Evolutionary conservation across 1,140 invertebrate genomes (phyloP).

Genomic region (Drosophila pallidifrons): DNA sequence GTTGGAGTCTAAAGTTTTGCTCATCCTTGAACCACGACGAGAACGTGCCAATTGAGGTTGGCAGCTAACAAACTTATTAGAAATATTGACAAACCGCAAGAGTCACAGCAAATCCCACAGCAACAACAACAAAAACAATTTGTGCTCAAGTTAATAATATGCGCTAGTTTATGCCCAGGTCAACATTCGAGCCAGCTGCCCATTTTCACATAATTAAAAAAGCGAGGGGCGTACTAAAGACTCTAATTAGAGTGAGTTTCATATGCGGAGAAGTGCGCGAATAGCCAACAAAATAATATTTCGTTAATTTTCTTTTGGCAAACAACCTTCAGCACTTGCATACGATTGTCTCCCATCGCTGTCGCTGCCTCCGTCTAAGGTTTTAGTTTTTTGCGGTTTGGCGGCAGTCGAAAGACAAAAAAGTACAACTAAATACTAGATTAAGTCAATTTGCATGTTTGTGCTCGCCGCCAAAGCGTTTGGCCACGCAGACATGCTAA

Average conservation of each 20-base stretch:
- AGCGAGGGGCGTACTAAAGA: constrained; percentile 67
- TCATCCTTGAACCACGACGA: constrained; percentile 68
- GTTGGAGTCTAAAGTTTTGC: constrained; percentile 38
- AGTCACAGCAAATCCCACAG: constrained; percentile 29
- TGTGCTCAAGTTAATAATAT: constrained; percentile 53
- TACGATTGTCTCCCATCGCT: constrained; percentile 62
- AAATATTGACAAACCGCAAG: constrained; percentile 71
- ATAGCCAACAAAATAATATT: constrained; percentile 40
- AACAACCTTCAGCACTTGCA: constrained; percentile 66
- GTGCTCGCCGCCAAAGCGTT: constrained; percentile 60
- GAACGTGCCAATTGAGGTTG: constrained; percentile 80
- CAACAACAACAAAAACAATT: constrained; percentile 47
- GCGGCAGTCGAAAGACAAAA: constrained; percentile 32
- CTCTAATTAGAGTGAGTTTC: constrained; percentile 62
- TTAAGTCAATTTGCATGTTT: constrained; percentile 79
- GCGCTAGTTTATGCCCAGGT: constrained; percentile 64
- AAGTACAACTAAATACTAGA: constrained; percentile 74
- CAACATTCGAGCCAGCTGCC: constrained; percentile 37
- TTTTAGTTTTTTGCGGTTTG: constrained; percentile 62
- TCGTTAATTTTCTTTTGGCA: constrained; percentile 17
- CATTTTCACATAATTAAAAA: constrained; percentile 75
- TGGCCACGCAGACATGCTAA: constrained; percentile 72
- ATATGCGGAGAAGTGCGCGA: constrained; percentile 56
- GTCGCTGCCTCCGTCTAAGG: constrained; percentile 11
- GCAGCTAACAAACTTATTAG: constrained; percentile 59